Percentiles rank a stretch among this genome's conserved stretches.
Evolutionary conservation across 2,888 invertebrate genomes (phyloP).

Genomic region (Thyatira batis): DNA sequence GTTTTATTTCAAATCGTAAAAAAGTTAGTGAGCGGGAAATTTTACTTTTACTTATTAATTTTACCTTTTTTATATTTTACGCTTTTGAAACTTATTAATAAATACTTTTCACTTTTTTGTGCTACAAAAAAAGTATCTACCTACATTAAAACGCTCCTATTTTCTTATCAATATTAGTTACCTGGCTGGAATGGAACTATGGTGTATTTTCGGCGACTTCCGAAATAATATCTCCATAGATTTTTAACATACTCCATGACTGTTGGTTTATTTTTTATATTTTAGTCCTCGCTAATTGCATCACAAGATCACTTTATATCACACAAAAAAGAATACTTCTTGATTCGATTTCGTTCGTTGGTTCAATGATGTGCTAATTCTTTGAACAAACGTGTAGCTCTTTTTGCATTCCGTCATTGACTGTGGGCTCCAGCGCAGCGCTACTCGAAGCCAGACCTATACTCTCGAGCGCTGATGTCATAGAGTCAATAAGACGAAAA

Average conservation of each 20-base stretch:
- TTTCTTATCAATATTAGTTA: constrained; percentile 23
- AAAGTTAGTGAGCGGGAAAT: no score
- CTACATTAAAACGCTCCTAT: no score
- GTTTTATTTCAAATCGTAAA: neutral
- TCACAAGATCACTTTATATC: constrained; percentile 22
- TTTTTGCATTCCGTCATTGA: constrained; percentile 56
- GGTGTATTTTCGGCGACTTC: constrained; percentile 56
- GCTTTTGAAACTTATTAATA: no score
- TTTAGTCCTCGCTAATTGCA: constrained; percentile 17
- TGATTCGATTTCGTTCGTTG: constrained; percentile 22
- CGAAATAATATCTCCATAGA: constrained; percentile 68
- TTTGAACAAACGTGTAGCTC: constrained; percentile 60
- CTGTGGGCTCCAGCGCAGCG: constrained; percentile 52
- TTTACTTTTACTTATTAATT: no score
- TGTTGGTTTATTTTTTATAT: constrained; percentile 14
- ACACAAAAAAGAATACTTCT: constrained; percentile 11
- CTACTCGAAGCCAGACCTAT: constrained; percentile 41
- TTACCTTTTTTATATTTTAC: no score
- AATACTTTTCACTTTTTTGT: no score
- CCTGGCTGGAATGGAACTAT: constrained; percentile 76
- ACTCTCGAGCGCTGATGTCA: constrained; percentile 70
- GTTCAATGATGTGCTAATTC: constrained; percentile 54
- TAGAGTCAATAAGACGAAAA: constrained; percentile 58
- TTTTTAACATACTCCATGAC: constrained; percentile 67
- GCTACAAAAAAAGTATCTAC: neutral